Conservation (phyloP, 1,140 invertebrate species). For the Megathymus violae region DNA sequence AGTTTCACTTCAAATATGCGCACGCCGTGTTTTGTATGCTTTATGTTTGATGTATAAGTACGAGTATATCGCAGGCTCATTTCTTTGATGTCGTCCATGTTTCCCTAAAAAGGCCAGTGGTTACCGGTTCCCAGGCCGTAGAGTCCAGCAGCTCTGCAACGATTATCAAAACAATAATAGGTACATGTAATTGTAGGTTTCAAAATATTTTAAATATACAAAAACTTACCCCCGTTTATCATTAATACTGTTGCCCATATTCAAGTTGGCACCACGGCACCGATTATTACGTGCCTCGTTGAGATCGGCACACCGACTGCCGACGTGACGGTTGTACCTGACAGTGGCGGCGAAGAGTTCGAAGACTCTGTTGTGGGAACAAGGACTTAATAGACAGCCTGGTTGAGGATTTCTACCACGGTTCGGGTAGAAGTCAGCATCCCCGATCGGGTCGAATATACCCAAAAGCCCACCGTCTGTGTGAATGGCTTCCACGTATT, state of each 20-base stretch:
- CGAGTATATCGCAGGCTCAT: too few species aligned
- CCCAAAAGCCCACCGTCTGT: slow-evolving; percentile 81
- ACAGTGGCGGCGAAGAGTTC: slow-evolving; percentile 60
- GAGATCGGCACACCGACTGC: slow-evolving; percentile 61
- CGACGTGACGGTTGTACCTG: slow-evolving; percentile 68
- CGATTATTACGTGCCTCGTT: slow-evolving; percentile 46
- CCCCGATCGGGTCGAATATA: slow-evolving; percentile 60
- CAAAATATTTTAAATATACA: too few species aligned
- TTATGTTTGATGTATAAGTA: too few species aligned
- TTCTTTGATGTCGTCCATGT: too few species aligned
- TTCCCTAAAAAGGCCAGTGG: slow-evolving; percentile 3
- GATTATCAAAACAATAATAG: too few species aligned
- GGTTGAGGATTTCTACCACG: slow-evolving; percentile 85
- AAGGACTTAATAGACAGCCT: slow-evolving; percentile 83
- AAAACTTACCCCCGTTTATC: slow-evolving; percentile 45
- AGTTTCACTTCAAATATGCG: too few species aligned
- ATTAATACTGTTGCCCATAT: slow-evolving; percentile 53
- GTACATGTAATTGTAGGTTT: too few species aligned
- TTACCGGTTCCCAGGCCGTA: background rate
- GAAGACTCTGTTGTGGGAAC: background rate
- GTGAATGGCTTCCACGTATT: slow-evolving; percentile 86
- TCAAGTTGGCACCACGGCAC: slow-evolving; percentile 47
- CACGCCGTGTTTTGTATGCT: too few species aligned
- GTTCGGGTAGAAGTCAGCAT: slow-evolving; percentile 84
- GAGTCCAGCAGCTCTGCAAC: slow-evolving; percentile 6